phyloP scores from a whole-genome alignment of 2,797 vertebrate genomes.

The Petrocephalus sullivani region DNA sequence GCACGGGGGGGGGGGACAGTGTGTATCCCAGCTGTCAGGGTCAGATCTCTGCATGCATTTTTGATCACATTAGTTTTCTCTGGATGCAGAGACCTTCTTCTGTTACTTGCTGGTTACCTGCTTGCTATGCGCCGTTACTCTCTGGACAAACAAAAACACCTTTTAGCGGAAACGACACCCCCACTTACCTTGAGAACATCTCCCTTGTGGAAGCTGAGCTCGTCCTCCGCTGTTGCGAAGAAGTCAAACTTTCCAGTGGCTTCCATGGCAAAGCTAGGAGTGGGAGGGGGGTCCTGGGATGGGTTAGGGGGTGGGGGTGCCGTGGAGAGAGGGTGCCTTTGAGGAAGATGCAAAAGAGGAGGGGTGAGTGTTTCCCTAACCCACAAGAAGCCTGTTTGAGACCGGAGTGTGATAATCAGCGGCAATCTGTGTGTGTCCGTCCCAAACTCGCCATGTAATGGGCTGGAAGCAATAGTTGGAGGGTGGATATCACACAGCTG shows the following conservation, averaged over 20 bases:
- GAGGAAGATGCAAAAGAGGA: neutral
- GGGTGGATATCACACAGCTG: neutral
- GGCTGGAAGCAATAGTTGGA: neutral
- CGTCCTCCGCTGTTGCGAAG: constrained; percentile 66
- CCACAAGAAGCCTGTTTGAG: neutral
- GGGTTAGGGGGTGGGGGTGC: neutral
- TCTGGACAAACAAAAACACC: neutral
- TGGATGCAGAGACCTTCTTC: neutral
- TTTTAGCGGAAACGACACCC: neutral
- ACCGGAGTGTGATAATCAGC: neutral
- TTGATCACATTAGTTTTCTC: neutral
- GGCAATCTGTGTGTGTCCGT: neutral
- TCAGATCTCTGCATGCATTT: neutral
- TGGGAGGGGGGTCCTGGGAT: neutral
- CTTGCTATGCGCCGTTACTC: neutral
- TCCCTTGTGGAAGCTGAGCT: constrained; percentile 75
- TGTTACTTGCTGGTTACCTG: neutral
- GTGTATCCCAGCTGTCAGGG: neutral
- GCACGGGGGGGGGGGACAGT: neutral
- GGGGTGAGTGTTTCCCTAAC: neutral
- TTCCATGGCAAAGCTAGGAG: constrained; percentile 64
- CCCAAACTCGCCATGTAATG: neutral
- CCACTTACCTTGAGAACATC: constrained; percentile 68
- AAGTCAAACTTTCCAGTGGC: constrained; percentile 74
- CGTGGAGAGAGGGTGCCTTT: neutral